Evolutionary conservation across 2,888 invertebrate species (phyloP).

Genomic region (Ctenicera cuprea): DNA sequence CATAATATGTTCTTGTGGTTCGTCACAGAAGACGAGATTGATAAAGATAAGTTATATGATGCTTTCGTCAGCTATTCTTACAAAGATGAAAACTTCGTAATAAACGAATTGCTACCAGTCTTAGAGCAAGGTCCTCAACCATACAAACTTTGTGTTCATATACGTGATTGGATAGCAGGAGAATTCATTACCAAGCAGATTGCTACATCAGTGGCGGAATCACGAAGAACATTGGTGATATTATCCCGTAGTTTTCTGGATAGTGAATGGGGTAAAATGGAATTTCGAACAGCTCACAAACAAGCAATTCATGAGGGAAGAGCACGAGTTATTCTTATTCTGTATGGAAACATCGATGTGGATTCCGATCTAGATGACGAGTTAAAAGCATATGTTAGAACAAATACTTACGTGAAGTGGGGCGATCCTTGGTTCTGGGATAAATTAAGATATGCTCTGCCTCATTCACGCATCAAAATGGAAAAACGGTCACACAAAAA

Average conservation of each 20-base stretch:
- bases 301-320: constrained; percentile 79
- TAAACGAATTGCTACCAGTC: constrained; percentile 78
- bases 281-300: constrained; percentile 84
- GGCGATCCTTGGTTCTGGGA: constrained; percentile 90
- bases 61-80: constrained; percentile 89
- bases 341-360: constrained; percentile 82
- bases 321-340: constrained; percentile 83
- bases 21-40: constrained; percentile 82
- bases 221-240: constrained; percentile 82
- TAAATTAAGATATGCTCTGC: constrained; percentile 84
- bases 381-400: constrained; percentile 81
- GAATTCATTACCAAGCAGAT: constrained; percentile 85
- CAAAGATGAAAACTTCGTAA: constrained; percentile 83
- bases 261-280: constrained; percentile 85
- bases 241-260: constrained; percentile 83
- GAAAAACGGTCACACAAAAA: background rate
- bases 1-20: constrained; percentile 78
- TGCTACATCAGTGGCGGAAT: constrained; percentile 81
- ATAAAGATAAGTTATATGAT: constrained; percentile 81
- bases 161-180: constrained; percentile 84
- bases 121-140: constrained; percentile 79
- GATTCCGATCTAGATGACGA: constrained; percentile 79
- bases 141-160: constrained; percentile 84
- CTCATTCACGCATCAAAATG: constrained; percentile 72
- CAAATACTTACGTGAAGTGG: constrained; percentile 89